A percentile compares a stretch with the other conserved stretches of the same genome.
phyloP scores from a whole-genome alignment of 2,888 invertebrate species.

The Sarcophaga variegata region DNA sequence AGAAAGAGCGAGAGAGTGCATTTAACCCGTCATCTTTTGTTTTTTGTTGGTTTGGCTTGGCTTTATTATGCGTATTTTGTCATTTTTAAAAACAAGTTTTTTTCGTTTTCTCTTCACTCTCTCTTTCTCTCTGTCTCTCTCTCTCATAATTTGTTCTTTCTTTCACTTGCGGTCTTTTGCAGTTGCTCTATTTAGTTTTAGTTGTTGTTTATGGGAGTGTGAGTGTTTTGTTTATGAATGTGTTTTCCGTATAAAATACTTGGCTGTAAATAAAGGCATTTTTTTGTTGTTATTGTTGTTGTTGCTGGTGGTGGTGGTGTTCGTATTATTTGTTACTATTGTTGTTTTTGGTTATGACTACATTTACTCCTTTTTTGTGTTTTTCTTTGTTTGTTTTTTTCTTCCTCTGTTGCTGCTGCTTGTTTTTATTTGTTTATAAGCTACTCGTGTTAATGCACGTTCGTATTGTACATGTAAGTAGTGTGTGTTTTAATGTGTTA shows the following conservation, averaged over 20 bases:
- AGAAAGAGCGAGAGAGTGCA: constrained; percentile 16
- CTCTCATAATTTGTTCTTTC: too few species aligned
- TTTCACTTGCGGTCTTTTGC: not conserved
- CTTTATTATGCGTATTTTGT: constrained; percentile 53
- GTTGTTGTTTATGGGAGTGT: constrained; percentile 5
- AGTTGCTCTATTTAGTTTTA: not conserved
- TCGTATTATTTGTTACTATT: constrained; percentile 35
- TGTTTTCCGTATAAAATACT: not conserved
- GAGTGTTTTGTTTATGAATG: not conserved
- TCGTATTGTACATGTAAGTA: not conserved
- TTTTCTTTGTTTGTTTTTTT: constrained; percentile 8
- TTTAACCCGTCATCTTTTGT: not conserved
- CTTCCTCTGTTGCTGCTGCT: not conserved
- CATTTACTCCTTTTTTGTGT: constrained; percentile 51
- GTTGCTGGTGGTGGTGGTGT: not conserved
- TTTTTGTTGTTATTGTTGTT: constrained; percentile 12
- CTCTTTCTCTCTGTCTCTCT: too few species aligned
- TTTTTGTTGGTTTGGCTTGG: not conserved
- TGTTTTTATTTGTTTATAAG: constrained; percentile 16
- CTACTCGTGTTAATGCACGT: not conserved
- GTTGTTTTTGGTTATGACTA: constrained; percentile 49
- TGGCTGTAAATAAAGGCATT: not conserved
- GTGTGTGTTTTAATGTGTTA: constrained; percentile 41
- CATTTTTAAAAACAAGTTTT: constrained; percentile 35
- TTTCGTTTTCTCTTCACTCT: not conserved